Evolutionary conservation across 2,113 vertebrate genomes (phyloP).

Genomic region (Balaeniceps rex): DNA sequence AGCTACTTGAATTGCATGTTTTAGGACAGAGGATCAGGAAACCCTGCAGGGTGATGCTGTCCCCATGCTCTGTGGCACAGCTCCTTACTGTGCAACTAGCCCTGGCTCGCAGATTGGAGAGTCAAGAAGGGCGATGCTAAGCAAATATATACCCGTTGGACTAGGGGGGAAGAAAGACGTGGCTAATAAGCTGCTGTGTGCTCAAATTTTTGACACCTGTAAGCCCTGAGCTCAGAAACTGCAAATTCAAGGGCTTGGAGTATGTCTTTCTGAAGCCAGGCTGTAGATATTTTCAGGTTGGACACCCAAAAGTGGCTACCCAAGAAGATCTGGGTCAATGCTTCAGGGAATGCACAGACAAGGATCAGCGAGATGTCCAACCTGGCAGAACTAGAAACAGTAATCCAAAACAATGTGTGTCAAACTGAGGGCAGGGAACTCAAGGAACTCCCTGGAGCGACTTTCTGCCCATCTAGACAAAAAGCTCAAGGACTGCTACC

Average conservation of each 20-base stretch:
- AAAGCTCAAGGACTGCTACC: not conserved
- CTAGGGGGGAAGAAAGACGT: not conserved
- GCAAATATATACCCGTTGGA: not conserved
- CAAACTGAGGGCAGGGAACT: not conserved
- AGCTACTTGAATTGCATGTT: not conserved
- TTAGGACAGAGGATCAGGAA: not conserved
- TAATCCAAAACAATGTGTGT: not conserved
- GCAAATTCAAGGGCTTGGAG: not conserved
- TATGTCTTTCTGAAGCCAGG: not conserved
- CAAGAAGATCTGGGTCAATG: not conserved
- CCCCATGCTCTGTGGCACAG: not conserved
- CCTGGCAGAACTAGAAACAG: not conserved
- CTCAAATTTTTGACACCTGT: not conserved
- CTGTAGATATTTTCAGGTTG: not conserved
- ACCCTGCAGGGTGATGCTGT: not conserved
- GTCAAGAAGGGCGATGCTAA: not conserved
- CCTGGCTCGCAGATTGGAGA: not conserved
- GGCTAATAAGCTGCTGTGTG: not conserved
- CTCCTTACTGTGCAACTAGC: not conserved
- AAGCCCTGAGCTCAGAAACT: not conserved
- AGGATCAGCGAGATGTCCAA: not conserved
- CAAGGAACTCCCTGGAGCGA: not conserved
- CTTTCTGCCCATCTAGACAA: not conserved
- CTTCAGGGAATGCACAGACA: not conserved
- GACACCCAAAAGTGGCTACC: not conserved